Percentiles rank a stretch among this genome's conserved stretches.
These are phyloP conservation scores for Habrosyne pyritoides DNA, from an alignment of 2,888 invertebrate genomes.

Conservation along the genomic window DNA sequence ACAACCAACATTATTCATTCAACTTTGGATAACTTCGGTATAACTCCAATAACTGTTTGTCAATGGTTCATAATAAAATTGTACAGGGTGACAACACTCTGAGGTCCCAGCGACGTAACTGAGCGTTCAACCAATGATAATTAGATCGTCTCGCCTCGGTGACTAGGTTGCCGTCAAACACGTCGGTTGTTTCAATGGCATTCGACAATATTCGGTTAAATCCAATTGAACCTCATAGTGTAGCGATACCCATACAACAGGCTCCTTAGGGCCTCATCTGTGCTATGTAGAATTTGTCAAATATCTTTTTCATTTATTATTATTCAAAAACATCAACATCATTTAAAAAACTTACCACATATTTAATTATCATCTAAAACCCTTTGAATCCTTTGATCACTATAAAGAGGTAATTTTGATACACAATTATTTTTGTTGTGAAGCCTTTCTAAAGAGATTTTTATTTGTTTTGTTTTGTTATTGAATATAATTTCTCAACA, in stretches of 20 bases:
- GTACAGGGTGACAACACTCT: conserved; percentile 22
- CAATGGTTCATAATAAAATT: conserved; percentile 42
- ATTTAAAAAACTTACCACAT: conserved; percentile 75
- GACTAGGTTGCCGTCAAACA: not conserved
- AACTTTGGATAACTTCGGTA: conserved; percentile 65
- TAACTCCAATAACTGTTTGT: conserved; percentile 45
- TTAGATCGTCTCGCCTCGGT: not conserved
- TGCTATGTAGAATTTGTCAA: conserved; percentile 74
- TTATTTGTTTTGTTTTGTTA: conserved; percentile 26
- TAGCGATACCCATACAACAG: not conserved
- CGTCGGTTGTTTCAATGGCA: not conserved
- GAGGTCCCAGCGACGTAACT: not conserved
- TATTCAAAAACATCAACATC: conserved; percentile 64
- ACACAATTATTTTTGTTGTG: conserved; percentile 53
- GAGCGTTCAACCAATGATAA: conserved; percentile 12
- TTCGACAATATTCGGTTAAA: not conserved
- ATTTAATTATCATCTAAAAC: conserved; percentile 72
- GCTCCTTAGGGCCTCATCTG: conserved; percentile 36
- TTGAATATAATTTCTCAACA: conserved; percentile 46
- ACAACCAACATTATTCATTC: conserved; percentile 49
- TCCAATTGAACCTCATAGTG: not conserved
- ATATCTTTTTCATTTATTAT: conserved; percentile 39
- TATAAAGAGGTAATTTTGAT: conserved; percentile 80
- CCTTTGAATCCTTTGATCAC: conserved; percentile 79
- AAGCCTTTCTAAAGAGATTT: conserved; percentile 45